Conservation (phyloP, 2,888 invertebrate species). For the Tenthredo distinguenda region DNA sequence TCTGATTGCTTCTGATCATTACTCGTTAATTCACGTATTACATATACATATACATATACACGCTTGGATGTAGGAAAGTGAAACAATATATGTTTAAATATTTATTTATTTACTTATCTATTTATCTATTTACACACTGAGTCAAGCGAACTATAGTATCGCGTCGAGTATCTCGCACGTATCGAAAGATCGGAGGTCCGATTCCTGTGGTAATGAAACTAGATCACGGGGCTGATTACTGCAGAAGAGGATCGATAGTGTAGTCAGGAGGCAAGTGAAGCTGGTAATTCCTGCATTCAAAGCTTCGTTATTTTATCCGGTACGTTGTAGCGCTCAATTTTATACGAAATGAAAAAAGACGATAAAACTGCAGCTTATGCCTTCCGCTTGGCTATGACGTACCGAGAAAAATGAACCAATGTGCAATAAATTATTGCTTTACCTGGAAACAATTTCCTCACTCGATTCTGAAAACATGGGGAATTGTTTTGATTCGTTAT, state of each 20-base stretch:
- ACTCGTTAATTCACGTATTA: constrained; percentile 55
- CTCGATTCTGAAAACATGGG: background rate
- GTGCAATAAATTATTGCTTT: constrained; percentile 5
- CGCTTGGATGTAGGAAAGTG: background rate
- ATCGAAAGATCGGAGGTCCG: constrained; percentile 26
- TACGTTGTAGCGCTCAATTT: constrained; percentile 9
- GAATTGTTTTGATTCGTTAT: constrained; percentile 29
- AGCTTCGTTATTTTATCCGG: constrained; percentile 16
- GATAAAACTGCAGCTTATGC: background rate
- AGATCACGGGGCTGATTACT: constrained; percentile 28
- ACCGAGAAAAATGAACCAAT: background rate
- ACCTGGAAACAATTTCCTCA: background rate
- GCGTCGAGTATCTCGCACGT: constrained; percentile 10
- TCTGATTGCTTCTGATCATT: constrained; percentile 67
- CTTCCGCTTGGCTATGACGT: constrained; percentile 4
- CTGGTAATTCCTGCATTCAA: constrained; percentile 11
- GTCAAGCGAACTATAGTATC: background rate
- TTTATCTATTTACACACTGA: background rate
- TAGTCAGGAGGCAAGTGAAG: constrained; percentile 15
- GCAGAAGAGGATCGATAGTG: background rate
- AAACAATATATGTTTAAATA: constrained; percentile 21
- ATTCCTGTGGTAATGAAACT: constrained; percentile 42
- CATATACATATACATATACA: background rate
- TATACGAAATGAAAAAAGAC: too few species aligned
- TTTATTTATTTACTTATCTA: background rate